phyloP scores from a whole-genome alignment of 1,140 invertebrate genomes.

The Dendroctonus ponderosae region DNA sequence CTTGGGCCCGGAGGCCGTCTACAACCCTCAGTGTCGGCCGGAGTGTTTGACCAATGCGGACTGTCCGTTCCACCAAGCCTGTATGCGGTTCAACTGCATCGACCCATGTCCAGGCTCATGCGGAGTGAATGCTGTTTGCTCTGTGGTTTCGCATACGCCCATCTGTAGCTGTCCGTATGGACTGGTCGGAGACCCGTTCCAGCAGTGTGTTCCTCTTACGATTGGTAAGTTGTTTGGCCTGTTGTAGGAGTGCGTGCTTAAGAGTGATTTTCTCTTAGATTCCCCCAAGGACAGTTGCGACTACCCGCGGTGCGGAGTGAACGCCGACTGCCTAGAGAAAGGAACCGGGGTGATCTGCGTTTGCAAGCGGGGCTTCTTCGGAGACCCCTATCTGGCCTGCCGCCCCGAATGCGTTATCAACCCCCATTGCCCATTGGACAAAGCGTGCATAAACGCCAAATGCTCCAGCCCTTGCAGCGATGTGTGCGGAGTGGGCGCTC shows the following conservation, averaged over 20 bases:
- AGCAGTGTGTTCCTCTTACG: conserved; percentile 64
- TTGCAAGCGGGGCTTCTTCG: conserved; percentile 66
- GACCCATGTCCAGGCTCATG: conserved; percentile 83
- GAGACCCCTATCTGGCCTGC: conserved; percentile 72
- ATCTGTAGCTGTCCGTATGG: conserved; percentile 72
- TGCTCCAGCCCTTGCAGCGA: conserved; percentile 76
- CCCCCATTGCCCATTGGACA: conserved; percentile 66
- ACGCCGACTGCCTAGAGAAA: conserved; percentile 67
- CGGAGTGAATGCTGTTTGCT: conserved; percentile 74
- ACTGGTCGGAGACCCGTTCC: conserved; percentile 78
- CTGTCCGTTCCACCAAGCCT: conserved; percentile 75
- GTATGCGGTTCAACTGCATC: conserved; percentile 70
- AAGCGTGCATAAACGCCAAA: conserved; percentile 75
- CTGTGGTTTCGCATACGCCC: conserved; percentile 72
- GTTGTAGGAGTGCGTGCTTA: not conserved
- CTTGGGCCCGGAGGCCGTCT: conserved; percentile 62
- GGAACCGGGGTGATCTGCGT: conserved; percentile 61
- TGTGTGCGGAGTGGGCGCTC: conserved; percentile 73
- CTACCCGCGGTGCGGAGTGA: conserved; percentile 66
- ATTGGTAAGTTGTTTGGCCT: conserved; percentile 19
- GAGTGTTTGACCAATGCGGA: conserved; percentile 76
- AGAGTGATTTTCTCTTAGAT: conserved; percentile 8
- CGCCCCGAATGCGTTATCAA: conserved; percentile 77
- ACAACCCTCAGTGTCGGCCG: conserved; percentile 70
- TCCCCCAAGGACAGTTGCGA: conserved; percentile 63